phyloP scores from a whole-genome alignment of 1,140 invertebrate genomes.

The Drosophila malerkotliana region DNA sequence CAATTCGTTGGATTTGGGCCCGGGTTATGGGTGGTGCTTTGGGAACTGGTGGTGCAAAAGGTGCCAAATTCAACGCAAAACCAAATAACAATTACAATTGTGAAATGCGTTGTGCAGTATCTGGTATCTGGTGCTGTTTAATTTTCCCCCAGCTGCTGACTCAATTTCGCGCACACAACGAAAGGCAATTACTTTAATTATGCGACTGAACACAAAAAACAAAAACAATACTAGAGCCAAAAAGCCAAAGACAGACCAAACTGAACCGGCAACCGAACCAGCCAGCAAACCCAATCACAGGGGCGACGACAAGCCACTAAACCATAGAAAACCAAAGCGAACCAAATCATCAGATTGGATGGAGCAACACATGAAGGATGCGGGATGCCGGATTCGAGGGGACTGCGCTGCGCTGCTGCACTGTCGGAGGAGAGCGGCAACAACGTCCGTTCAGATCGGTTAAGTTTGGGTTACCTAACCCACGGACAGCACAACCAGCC shows the following conservation, averaged over 20 bases:
- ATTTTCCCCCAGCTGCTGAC: slow-evolving; percentile 56
- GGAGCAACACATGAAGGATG: slow-evolving; percentile 50
- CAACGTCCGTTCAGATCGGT: slow-evolving; percentile 38
- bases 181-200: slow-evolving; percentile 69
- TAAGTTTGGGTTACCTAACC: slow-evolving; percentile 51
- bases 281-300: slow-evolving; percentile 6
- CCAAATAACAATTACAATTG: slow-evolving; percentile 54
- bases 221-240: slow-evolving; percentile 32
- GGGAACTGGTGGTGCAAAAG: slow-evolving; percentile 14
- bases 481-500: slow-evolving; percentile 18
- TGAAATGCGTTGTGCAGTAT: slow-evolving; percentile 54
- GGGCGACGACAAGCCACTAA: neutral
- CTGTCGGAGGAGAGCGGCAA: slow-evolving; percentile 22
- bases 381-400: neutral
- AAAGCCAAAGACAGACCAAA: slow-evolving; percentile 11
- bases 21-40: neutral
- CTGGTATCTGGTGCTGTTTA: slow-evolving; percentile 54
- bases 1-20: slow-evolving; percentile 4
- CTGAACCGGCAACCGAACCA: slow-evolving; percentile 14
- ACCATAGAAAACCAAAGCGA: slow-evolving; percentile 23
- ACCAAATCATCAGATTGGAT: slow-evolving; percentile 49
- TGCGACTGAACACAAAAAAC: slow-evolving; percentile 48
- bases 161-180: slow-evolving; percentile 60
- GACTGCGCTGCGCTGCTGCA: neutral
- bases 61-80: slow-evolving; percentile 49